phyloP scores from a whole-genome alignment of 2,888 invertebrate genomes.

The Thysanoteuthis rhombus region DNA sequence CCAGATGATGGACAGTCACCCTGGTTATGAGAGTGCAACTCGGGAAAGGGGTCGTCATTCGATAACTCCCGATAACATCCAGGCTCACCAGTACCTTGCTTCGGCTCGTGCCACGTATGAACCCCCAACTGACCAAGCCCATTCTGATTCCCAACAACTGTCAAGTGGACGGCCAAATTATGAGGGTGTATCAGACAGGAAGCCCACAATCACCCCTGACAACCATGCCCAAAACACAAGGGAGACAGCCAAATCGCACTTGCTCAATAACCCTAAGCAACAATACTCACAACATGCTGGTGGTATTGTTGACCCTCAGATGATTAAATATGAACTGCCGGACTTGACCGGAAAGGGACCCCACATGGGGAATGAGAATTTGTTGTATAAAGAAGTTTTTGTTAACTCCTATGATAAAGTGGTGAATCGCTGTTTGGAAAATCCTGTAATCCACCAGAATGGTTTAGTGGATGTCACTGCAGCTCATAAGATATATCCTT shows the following conservation, averaged over 20 bases:
- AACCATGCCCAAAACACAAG: constrained; percentile 12
- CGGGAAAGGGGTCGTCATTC: background rate
- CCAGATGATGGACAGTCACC: constrained; percentile 13
- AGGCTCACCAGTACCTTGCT: constrained; percentile 20
- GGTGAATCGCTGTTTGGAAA: constrained; percentile 1
- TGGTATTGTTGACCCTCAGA: constrained; percentile 24
- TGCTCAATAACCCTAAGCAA: constrained; percentile 24
- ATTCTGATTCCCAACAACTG: constrained; percentile 21
- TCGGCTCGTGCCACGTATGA: constrained; percentile 19
- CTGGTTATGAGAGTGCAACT: background rate
- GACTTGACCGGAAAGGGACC: background rate
- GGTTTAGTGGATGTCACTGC: constrained; percentile 19
- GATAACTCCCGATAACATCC: constrained; percentile 15
- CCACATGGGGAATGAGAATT: constrained; percentile 15
- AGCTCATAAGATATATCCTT: background rate
- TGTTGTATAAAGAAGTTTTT: constrained; percentile 17
- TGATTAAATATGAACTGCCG: constrained; percentile 26
- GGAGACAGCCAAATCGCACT: background rate
- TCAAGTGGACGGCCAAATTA: constrained; percentile 14
- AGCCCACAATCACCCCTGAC: background rate
- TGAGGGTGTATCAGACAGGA: background rate
- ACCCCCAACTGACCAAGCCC: background rate
- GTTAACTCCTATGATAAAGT: constrained; percentile 16
- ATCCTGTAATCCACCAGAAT: background rate
- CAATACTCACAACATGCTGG: background rate